phyloP scores from a whole-genome alignment of 2,888 invertebrate species.

The Bursaphelenchus okinawaensis region DNA sequence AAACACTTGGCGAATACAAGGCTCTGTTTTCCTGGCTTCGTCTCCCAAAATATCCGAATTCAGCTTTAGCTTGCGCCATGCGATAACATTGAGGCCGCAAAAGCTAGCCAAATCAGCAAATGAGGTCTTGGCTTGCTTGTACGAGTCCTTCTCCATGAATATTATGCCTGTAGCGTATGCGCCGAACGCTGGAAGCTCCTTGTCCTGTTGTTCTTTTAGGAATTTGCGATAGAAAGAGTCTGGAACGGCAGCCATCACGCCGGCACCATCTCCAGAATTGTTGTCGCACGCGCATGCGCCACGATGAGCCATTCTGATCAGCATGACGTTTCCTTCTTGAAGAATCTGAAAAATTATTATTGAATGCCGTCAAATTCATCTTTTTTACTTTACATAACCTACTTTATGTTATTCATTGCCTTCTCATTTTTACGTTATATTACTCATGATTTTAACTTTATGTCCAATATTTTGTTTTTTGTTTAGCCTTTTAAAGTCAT shows the following conservation, averaged over 20 bases:
- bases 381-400: neutral
- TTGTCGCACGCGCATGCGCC: constrained; percentile 99
- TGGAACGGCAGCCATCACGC: constrained; percentile 90
- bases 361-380: neutral
- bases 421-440: no score
- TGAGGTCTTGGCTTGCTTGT: constrained; percentile 62
- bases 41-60: constrained; percentile 78
- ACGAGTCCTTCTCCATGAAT: constrained; percentile 70
- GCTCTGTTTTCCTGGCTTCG: constrained; percentile 88
- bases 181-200: constrained; percentile 78
- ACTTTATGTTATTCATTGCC: no score
- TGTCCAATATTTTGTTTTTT: no score
- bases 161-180: constrained; percentile 92
- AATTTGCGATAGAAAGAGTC: constrained; percentile 78
- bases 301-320: constrained; percentile 96
- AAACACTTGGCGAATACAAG: constrained; percentile 85
- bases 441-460: no score
- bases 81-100: constrained; percentile 74
- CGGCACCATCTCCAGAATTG: constrained; percentile 98
- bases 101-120: constrained; percentile 77
- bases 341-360: constrained; percentile 69
- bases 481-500: no score
- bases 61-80: constrained; percentile 89
- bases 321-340: constrained; percentile 86
- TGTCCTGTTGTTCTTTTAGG: constrained; percentile 67